Percentiles rank a stretch among this genome's conserved stretches.
These are phyloP conservation scores for Eupithecia insigniata DNA, from an alignment of 2,888 invertebrate species.

Conservation along the genomic window DNA sequence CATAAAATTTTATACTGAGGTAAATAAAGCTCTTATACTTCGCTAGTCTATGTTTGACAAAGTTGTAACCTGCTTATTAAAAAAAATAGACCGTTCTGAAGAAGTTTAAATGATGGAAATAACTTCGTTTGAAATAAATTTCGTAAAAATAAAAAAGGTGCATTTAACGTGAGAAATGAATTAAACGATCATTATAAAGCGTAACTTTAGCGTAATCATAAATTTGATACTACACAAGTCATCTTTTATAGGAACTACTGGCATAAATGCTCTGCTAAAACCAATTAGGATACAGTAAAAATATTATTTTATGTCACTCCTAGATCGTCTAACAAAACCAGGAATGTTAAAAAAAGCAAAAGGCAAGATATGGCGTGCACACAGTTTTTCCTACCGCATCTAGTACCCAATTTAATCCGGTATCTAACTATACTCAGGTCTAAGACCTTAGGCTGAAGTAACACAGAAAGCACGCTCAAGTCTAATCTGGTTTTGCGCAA, in stretches of 20 bases:
- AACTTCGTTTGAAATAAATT: background rate
- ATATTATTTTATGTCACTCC: constrained; percentile 25
- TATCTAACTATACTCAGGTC: constrained; percentile 66
- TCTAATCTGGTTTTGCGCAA: background rate
- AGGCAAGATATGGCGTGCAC: constrained; percentile 21
- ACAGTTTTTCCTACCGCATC: constrained; percentile 54
- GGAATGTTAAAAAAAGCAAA: constrained; percentile 26
- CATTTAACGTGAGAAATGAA: background rate
- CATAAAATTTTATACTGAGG: no score
- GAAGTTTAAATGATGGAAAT: background rate
- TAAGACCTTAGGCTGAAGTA: constrained; percentile 53
- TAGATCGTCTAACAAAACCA: constrained; percentile 23
- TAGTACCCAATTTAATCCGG: constrained; percentile 63
- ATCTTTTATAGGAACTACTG: constrained; percentile 5
- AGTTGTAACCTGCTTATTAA: constrained; percentile 2
- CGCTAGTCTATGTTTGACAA: no score
- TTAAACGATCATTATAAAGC: background rate
- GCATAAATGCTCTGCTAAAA: constrained; percentile 9
- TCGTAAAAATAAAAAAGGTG: background rate
- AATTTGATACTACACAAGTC: background rate
- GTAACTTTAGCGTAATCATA: background rate
- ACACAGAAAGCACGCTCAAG: constrained; percentile 4
- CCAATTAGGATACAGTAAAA: constrained; percentile 29
- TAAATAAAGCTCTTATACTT: no score
- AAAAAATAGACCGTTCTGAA: background rate